phyloP scores from a whole-genome alignment of 1,140 invertebrate genomes.

The Hermetia illucens region DNA sequence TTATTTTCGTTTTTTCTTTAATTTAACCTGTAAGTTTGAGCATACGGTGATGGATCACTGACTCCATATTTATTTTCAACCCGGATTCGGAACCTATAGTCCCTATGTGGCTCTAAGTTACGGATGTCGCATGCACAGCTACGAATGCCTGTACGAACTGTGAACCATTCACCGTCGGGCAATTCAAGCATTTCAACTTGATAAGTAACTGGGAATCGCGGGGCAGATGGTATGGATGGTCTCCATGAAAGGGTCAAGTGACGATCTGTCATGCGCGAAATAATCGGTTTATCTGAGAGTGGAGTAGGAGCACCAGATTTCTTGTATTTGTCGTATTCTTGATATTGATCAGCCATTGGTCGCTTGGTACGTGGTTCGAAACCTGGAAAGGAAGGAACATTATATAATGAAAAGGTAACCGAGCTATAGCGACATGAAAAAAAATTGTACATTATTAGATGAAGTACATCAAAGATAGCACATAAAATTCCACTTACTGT shows the following conservation, averaged over 20 bases:
- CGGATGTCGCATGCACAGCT: constrained; percentile 73
- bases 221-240: constrained; percentile 68
- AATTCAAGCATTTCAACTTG: constrained; percentile 85
- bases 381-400: constrained; percentile 35
- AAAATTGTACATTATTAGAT: neutral
- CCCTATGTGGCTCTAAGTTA: constrained; percentile 68
- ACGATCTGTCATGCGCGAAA: constrained; percentile 75
- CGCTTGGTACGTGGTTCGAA: constrained; percentile 53
- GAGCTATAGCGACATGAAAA: neutral
- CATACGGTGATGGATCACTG: constrained; percentile 86
- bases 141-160: constrained; percentile 61
- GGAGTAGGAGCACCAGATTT: constrained; percentile 68
- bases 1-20: too few species aligned
- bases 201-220: constrained; percentile 77
- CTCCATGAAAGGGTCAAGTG: constrained; percentile 80
- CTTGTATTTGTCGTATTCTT: constrained; percentile 70
- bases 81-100: constrained; percentile 85
- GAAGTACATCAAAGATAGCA: neutral
- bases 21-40: constrained; percentile 55
- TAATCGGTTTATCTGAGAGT: constrained; percentile 71
- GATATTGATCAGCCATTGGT: constrained; percentile 63
- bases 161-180: constrained; percentile 79
- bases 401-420: neutral
- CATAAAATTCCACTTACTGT: constrained; percentile 44
- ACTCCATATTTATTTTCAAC: constrained; percentile 94